Percentiles rank a stretch among this genome's conserved stretches.
These are phyloP conservation scores for Rutilus rutilus DNA, from an alignment of 2,113 vertebrate species.

Conservation along the genomic window DNA sequence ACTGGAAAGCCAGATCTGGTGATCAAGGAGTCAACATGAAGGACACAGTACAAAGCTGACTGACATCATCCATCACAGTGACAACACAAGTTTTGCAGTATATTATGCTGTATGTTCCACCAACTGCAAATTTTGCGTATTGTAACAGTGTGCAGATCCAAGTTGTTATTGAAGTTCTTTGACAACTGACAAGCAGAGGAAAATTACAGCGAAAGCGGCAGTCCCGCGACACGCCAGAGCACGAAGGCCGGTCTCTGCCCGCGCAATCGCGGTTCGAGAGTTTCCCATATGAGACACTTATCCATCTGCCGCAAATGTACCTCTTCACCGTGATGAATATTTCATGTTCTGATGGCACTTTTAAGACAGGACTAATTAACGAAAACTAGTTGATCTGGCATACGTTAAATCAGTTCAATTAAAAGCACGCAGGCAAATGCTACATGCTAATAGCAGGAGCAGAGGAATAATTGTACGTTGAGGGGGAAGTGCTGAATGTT, in stretches of 20 bases:
- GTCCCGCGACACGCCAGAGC: not conserved
- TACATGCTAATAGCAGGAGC: slow-evolving; percentile 78
- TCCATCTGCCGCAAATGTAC: slow-evolving; percentile 38
- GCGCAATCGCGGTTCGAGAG: slow-evolving; percentile 9
- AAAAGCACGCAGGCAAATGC: slow-evolving; percentile 73
- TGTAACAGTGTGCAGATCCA: not conserved
- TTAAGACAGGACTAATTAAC: slow-evolving; percentile 81
- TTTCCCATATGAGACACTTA: slow-evolving; percentile 29
- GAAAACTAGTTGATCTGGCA: slow-evolving; percentile 82
- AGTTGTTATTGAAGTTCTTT: not conserved
- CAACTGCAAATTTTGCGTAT: not conserved
- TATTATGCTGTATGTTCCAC: not conserved
- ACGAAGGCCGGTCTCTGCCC: not conserved
- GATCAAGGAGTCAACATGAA: slow-evolving; percentile 17
- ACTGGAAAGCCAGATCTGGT: slow-evolving; percentile 51
- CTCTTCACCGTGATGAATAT: slow-evolving; percentile 73
- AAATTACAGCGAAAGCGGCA: slow-evolving; percentile 18
- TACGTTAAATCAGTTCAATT: slow-evolving; percentile 81
- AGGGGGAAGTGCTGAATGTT: slow-evolving; percentile 79
- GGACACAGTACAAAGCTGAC: slow-evolving; percentile 7
- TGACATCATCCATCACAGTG: not conserved
- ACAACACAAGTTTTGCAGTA: slow-evolving; percentile 17
- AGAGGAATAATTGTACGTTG: slow-evolving; percentile 80
- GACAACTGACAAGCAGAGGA: slow-evolving; percentile 5
- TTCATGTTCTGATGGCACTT: slow-evolving; percentile 81